A percentile compares a stretch with the other conserved stretches of the same genome.
These are phyloP conservation scores for Meloe dianella DNA, from an alignment of 2,888 invertebrate genomes.

Conservation along the genomic window DNA sequence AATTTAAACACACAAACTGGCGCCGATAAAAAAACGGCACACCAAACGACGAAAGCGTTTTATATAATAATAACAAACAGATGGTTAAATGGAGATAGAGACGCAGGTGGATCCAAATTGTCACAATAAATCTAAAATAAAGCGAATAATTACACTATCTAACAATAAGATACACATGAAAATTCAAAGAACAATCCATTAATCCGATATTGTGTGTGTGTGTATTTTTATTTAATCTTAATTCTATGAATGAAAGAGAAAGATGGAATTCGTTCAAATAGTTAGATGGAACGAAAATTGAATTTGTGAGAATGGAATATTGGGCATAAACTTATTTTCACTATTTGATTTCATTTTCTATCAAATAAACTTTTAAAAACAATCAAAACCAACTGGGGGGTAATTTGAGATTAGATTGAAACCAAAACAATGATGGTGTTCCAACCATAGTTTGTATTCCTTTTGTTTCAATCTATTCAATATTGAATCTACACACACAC, in stretches of 20 bases:
- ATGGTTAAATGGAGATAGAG: not conserved
- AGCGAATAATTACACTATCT: not conserved
- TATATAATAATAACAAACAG: not conserved
- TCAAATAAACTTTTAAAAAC: not conserved
- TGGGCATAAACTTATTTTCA: not conserved
- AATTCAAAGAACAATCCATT: not conserved
- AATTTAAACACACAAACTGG: not conserved
- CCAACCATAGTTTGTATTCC: not conserved
- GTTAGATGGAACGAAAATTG: too few relatives aligned
- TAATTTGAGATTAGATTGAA: not conserved
- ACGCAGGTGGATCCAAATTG: constrained; percentile 6
- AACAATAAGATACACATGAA: not conserved
- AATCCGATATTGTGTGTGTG: not conserved
- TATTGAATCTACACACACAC: not conserved
- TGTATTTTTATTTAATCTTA: not conserved
- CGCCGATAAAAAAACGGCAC: not conserved
- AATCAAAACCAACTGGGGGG: not conserved
- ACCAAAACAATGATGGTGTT: not conserved
- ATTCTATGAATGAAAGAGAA: not conserved
- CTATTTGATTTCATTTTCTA: not conserved
- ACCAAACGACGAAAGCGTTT: not conserved
- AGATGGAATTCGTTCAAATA: not conserved
- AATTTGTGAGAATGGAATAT: not conserved
- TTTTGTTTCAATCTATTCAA: not conserved
- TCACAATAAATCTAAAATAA: constrained; percentile 1